These are phyloP conservation scores for Chrysolina americana DNA, from an alignment of 2,888 invertebrate species.

Conservation along the genomic window DNA sequence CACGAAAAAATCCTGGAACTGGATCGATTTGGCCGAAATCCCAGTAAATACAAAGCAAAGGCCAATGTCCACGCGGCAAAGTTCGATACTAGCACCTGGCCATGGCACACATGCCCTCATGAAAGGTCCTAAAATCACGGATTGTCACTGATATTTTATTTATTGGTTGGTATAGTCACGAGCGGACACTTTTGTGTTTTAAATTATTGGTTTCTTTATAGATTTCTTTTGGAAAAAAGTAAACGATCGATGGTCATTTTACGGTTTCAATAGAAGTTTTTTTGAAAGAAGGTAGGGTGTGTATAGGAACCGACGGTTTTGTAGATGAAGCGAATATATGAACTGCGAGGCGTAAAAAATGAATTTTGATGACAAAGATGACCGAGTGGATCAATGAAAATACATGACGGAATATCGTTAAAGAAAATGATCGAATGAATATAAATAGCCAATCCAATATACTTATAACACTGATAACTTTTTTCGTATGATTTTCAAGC, in stretches of 20 bases:
- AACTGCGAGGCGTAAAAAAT: background rate
- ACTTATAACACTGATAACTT: no score
- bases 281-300: conserved; percentile 20
- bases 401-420: no score
- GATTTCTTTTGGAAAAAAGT: conserved; percentile 47
- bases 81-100: conserved; percentile 53
- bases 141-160: conserved; percentile 70
- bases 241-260: conserved; percentile 48
- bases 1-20: background rate
- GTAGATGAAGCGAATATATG: conserved; percentile 1
- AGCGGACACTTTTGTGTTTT: conserved; percentile 58
- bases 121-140: conserved; percentile 63
- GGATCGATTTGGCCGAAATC: conserved; percentile 14
- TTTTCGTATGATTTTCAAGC: no score
- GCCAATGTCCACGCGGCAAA: conserved; percentile 56
- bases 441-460: no score
- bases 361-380: background rate
- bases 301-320: conserved; percentile 2
- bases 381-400: no score
- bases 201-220: conserved; percentile 56
- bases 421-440: no score
- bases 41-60: conserved; percentile 30
- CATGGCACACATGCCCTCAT: conserved; percentile 54
- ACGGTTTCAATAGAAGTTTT: conserved; percentile 41
- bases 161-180: conserved; percentile 63